Evolutionary conservation across 1,140 invertebrate species (phyloP).

Genomic region (Drosophila guanche): DNA sequence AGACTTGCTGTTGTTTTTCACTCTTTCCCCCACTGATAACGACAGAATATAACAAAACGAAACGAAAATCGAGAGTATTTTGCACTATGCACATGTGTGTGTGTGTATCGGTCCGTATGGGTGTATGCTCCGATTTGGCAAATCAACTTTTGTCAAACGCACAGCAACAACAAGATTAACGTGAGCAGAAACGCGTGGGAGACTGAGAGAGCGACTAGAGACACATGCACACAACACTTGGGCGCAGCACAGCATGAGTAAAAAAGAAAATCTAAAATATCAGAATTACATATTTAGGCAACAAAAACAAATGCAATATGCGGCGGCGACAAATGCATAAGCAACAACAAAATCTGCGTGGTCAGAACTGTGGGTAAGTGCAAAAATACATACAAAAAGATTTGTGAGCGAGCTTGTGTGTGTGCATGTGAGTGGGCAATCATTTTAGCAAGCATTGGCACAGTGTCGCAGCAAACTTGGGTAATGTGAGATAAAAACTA

Average conservation of each 20-base stretch:
- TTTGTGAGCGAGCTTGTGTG: constrained; percentile 28
- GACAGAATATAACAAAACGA: constrained; percentile 65
- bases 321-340: constrained; percentile 54
- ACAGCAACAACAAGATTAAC: constrained; percentile 1
- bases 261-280: constrained; percentile 57
- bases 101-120: not conserved
- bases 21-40: constrained; percentile 59
- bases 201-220: constrained; percentile 27
- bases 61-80: constrained; percentile 64
- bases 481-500: not conserved
- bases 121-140: constrained; percentile 21
- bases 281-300: constrained; percentile 67
- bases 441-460: constrained; percentile 67
- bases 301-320: constrained; percentile 66
- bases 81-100: constrained; percentile 15
- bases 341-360: constrained; percentile 67
- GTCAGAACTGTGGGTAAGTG: constrained; percentile 57
- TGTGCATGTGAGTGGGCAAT: constrained; percentile 58
- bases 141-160: constrained; percentile 17
- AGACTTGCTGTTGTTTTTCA: constrained; percentile 2
- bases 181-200: constrained; percentile 49
- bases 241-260: constrained; percentile 51
- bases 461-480: constrained; percentile 41
- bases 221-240: constrained; percentile 6
- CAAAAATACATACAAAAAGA: constrained; percentile 7